These are phyloP conservation scores for Melanaphis sacchari DNA, from an alignment of 1,140 invertebrate species.

Conservation along the genomic window DNA sequence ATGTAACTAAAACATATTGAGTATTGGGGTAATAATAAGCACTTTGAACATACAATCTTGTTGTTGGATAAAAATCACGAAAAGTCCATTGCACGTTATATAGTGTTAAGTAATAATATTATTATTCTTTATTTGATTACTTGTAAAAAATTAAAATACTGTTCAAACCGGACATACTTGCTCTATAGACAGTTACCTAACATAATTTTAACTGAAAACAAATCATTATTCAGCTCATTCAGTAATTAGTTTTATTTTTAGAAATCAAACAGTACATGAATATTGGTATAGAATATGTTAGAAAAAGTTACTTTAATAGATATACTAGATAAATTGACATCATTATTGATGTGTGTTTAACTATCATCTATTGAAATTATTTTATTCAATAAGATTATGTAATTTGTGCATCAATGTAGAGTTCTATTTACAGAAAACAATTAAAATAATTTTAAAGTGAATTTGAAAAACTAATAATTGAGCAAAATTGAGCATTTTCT, in stretches of 20 bases:
- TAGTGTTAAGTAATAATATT: background rate
- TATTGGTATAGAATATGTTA: background rate
- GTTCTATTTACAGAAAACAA: background rate
- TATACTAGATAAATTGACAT: background rate
- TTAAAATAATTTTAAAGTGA: background rate
- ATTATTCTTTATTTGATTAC: background rate
- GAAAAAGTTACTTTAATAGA: conserved; percentile 17
- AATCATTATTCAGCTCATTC: background rate
- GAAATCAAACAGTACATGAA: background rate
- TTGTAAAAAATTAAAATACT: background rate
- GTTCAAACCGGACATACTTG: background rate
- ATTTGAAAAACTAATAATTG: conserved; percentile 33
- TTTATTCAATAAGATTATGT: background rate
- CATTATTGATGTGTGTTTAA: background rate
- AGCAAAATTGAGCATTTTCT: conserved; percentile 40
- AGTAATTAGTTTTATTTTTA: background rate
- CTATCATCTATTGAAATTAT: background rate
- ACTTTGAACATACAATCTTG: background rate
- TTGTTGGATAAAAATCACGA: background rate
- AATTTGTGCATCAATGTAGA: background rate
- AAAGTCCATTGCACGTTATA: background rate
- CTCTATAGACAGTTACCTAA: background rate
- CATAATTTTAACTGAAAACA: background rate
- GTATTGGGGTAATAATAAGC: background rate
- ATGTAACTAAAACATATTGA: conserved; percentile 7